These are phyloP conservation scores for Varroa destructor DNA, from an alignment of 1,140 invertebrate genomes.

Conservation along the genomic window DNA sequence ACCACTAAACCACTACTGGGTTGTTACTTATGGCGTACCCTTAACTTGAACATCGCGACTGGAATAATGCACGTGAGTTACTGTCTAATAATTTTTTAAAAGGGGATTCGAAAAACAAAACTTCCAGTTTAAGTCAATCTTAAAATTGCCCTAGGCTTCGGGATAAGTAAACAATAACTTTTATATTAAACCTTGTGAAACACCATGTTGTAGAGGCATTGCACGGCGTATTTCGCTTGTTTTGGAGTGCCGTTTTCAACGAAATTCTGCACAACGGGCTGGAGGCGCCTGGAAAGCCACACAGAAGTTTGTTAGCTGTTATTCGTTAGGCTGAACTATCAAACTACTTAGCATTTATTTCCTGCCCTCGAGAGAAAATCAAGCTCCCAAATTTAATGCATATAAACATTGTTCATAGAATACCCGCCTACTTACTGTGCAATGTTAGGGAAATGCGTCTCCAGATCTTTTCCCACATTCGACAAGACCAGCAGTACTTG, in stretches of 20 bases:
- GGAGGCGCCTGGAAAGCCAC: slow-evolving; percentile 49
- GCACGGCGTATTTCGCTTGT: slow-evolving; percentile 87
- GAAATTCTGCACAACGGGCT: slow-evolving; percentile 70
- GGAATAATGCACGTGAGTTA: too few species aligned
- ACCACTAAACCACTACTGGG: too few species aligned
- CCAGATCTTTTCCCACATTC: slow-evolving; percentile 32
- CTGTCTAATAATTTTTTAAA: too few species aligned
- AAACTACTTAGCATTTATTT: too few species aligned
- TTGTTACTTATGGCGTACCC: too few species aligned
- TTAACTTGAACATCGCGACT: too few species aligned
- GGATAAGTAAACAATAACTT: not conserved
- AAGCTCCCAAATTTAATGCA: not conserved
- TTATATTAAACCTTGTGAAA: slow-evolving; percentile 53
- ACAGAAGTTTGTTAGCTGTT: slow-evolving; percentile 48
- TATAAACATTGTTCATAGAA: not conserved
- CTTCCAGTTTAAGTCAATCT: too few species aligned
- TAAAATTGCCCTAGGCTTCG: too few species aligned
- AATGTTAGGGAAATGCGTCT: slow-evolving; percentile 38
- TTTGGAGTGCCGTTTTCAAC: slow-evolving; percentile 75
- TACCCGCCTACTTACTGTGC: slow-evolving; percentile 38
- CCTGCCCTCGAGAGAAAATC: not conserved
- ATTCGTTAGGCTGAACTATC: too few species aligned
- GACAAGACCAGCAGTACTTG: not conserved
- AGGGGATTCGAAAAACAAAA: too few species aligned
- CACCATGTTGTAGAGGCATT: slow-evolving; percentile 68